A percentile compares a stretch with the other conserved stretches of the same genome.
Conservation (phyloP, 2,113 vertebrate species). For the Periophthalmodon schlosseri region DNA sequence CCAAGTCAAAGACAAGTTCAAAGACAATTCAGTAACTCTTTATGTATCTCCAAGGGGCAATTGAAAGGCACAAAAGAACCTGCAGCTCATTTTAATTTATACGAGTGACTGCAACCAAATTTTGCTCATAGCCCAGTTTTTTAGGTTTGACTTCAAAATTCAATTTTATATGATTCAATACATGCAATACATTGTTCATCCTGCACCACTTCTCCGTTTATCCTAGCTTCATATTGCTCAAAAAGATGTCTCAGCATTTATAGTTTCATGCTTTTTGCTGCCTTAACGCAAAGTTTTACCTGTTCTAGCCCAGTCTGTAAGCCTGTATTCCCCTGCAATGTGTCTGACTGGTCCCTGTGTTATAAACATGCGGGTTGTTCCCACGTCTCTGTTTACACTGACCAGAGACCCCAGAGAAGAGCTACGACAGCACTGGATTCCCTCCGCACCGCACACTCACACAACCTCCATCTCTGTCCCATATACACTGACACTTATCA, state of each 20-base stretch:
- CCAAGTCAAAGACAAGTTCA: too few relatives aligned
- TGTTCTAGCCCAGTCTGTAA: neutral
- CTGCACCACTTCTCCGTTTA: too few relatives aligned
- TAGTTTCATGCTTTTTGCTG: neutral
- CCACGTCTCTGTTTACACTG: constrained; percentile 78
- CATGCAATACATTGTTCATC: too few relatives aligned
- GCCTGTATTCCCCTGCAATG: constrained; percentile 38
- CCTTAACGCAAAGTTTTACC: neutral
- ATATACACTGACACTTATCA: constrained; percentile 15
- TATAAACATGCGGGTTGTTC: constrained; percentile 75
- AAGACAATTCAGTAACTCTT: too few relatives aligned
- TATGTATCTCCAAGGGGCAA: too few relatives aligned
- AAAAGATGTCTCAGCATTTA: neutral
- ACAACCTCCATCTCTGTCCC: constrained; percentile 65
- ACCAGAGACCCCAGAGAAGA: constrained; percentile 71
- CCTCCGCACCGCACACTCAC: constrained; percentile 50
- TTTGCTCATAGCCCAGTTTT: too few relatives aligned
- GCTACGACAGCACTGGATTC: constrained; percentile 64
- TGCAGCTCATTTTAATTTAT: too few relatives aligned
- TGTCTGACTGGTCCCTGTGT: constrained; percentile 62
- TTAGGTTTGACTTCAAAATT: too few relatives aligned
- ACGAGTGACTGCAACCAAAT: too few relatives aligned
- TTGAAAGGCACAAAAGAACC: too few relatives aligned
- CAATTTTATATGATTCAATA: too few relatives aligned
- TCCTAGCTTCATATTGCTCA: too few relatives aligned